These are phyloP conservation scores for Epinephelus coioides DNA, from an alignment of 2,797 vertebrate genomes.

Conservation along the genomic window DNA sequence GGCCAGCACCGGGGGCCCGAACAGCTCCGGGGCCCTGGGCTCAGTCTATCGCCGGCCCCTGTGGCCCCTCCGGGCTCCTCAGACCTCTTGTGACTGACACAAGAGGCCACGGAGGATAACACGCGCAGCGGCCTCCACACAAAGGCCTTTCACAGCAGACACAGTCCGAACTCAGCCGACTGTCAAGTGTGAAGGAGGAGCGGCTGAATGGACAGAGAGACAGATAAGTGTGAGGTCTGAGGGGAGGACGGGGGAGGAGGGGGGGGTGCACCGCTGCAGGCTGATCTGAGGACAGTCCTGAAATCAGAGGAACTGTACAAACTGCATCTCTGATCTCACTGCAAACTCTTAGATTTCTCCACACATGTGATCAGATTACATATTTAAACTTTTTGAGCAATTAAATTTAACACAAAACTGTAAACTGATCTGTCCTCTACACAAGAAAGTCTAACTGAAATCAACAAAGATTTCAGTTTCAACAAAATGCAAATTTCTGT, in stretches of 20 bases:
- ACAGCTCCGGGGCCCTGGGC: slow-evolving; percentile 20
- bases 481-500: background rate
- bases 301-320: background rate
- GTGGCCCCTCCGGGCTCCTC: slow-evolving; percentile 35
- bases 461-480: too few species aligned
- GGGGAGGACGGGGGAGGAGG: background rate
- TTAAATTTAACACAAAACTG: background rate
- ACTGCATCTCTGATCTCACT: background rate
- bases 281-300: slow-evolving; percentile 6
- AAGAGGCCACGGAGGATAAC: slow-evolving; percentile 77
- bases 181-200: slow-evolving; percentile 72
- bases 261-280: background rate
- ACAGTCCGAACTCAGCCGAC: slow-evolving; percentile 72
- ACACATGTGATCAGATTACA: too few species aligned
- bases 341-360: too few species aligned
- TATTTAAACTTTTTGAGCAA: background rate
- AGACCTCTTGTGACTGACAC: slow-evolving; percentile 75
- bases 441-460: too few species aligned
- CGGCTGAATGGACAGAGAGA: slow-evolving; percentile 48
- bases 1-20: slow-evolving; percentile 54
- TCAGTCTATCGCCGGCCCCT: slow-evolving; percentile 26
- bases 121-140: slow-evolving; percentile 71
- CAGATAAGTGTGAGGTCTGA: slow-evolving; percentile 68
- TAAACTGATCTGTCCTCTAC: too few species aligned
- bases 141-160: slow-evolving; percentile 76